Evolutionary conservation across 92 coral and sea anemone genomes (phyloP).

Genomic region (Nematostella vectensis): DNA sequence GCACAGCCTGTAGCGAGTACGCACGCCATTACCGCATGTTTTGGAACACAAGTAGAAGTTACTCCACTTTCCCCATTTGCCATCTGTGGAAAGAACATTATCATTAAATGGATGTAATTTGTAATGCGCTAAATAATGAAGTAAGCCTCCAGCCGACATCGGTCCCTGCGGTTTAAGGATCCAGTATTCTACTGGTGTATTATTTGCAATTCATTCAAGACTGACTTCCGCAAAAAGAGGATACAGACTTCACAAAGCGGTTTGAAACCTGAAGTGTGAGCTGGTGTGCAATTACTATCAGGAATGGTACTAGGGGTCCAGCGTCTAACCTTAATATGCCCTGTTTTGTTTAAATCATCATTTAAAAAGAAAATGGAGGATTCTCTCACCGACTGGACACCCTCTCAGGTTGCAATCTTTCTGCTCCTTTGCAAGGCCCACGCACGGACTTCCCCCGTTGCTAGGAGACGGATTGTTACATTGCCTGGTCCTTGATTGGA

Average conservation of each 20-base stretch:
- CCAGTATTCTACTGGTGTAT: background rate
- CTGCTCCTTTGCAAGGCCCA: constrained; percentile 20
- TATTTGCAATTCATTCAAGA: too few relatives aligned
- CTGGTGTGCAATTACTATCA: too few relatives aligned
- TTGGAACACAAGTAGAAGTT: constrained; percentile 20
- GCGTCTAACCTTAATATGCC: too few relatives aligned
- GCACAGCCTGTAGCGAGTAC: constrained; percentile 16
- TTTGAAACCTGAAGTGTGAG: too few relatives aligned
- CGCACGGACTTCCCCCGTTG: constrained; percentile 55
- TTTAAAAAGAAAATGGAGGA: too few relatives aligned
- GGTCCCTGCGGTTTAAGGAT: background rate
- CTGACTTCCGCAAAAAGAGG: too few relatives aligned
- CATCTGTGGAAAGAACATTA: constrained; percentile 7
- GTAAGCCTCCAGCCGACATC: too few relatives aligned
- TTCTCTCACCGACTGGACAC: constrained; percentile 14
- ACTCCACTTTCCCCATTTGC: constrained; percentile 42
- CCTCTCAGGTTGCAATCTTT: constrained; percentile 1
- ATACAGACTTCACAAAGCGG: too few relatives aligned
- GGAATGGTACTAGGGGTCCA: too few relatives aligned
- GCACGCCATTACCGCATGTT: constrained; percentile 27
- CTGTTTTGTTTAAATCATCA: too few relatives aligned
- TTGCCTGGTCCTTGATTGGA: constrained; percentile 13
- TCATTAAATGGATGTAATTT: too few relatives aligned
- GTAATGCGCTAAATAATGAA: too few relatives aligned
- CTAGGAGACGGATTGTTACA: constrained; percentile 49